These are phyloP conservation scores for Lepidurus arcticus DNA, from an alignment of 1,140 invertebrate species.

Conservation along the genomic window DNA sequence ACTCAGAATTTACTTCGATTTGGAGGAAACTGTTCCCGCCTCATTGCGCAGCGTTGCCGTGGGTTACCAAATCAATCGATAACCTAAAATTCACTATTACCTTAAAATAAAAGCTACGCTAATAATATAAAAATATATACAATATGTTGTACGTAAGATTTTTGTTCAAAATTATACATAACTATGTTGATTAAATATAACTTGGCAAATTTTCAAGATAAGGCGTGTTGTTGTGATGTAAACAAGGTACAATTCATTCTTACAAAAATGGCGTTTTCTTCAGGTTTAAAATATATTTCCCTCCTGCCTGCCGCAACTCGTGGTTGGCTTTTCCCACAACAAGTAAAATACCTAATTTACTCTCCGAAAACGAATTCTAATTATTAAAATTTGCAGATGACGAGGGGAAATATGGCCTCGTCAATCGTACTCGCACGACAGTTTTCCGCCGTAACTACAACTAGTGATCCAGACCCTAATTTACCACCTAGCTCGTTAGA, in stretches of 20 bases:
- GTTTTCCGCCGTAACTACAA: slow-evolving; percentile 33
- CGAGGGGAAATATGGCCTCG: neutral
- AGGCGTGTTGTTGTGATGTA: neutral
- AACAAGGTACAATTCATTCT: neutral
- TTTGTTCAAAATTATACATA: no score
- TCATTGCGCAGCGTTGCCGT: no score
- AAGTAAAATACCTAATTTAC: neutral
- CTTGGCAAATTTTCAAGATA: neutral
- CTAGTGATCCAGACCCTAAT: neutral
- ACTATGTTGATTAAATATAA: neutral
- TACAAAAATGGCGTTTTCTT: neutral
- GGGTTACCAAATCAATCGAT: no score
- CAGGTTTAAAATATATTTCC: neutral
- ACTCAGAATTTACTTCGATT: no score
- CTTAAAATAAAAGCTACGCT: no score
- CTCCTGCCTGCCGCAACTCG: neutral
- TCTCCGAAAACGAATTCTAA: neutral
- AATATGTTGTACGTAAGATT: no score
- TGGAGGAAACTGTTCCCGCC: no score
- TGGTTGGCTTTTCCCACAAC: neutral
- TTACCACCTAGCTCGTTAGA: slow-evolving; percentile 40
- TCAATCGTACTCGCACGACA: neutral
- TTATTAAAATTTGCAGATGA: neutral
- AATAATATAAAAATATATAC: no score
- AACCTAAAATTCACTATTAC: no score